Conservation (phyloP, 1,140 invertebrate genomes). For the Sycophila sp. region DNA sequence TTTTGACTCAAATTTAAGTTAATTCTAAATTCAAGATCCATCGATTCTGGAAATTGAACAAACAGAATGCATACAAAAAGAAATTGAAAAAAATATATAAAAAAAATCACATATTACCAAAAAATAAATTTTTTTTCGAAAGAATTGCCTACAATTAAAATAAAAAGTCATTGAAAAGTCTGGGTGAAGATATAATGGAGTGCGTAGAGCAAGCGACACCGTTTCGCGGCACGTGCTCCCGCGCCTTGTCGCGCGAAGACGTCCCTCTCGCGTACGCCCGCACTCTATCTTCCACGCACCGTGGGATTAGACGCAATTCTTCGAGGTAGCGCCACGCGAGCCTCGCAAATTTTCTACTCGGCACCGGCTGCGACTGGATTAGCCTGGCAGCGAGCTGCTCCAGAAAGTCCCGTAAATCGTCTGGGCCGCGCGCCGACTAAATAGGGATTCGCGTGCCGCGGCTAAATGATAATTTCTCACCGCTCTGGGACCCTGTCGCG, state of each 20-base stretch:
- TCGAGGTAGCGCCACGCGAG: constrained; percentile 34
- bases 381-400: constrained; percentile 31
- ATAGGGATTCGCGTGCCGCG: constrained; percentile 44
- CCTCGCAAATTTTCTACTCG: constrained; percentile 43
- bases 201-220: too few relatives aligned
- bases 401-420: constrained; percentile 52
- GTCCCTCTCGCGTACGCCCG: background rate
- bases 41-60: too few relatives aligned
- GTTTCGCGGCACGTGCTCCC: too few relatives aligned
- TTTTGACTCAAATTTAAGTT: too few relatives aligned
- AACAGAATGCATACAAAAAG: too few relatives aligned
- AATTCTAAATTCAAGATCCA: too few relatives aligned
- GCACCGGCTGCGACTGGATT: constrained; percentile 40
- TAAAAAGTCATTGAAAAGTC: too few relatives aligned
- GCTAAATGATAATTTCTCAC: constrained; percentile 56
- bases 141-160: too few relatives aligned
- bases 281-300: constrained; percentile 7
- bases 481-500: constrained; percentile 23
- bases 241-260: background rate
- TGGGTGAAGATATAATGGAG: too few relatives aligned
- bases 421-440: constrained; percentile 42
- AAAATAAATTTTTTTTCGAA: too few relatives aligned
- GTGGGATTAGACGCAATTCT: constrained; percentile 39
- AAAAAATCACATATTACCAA: too few relatives aligned
- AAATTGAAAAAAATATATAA: too few relatives aligned